Conservation (phyloP, 1,140 invertebrate species). For the Heliconius congener region DNA sequence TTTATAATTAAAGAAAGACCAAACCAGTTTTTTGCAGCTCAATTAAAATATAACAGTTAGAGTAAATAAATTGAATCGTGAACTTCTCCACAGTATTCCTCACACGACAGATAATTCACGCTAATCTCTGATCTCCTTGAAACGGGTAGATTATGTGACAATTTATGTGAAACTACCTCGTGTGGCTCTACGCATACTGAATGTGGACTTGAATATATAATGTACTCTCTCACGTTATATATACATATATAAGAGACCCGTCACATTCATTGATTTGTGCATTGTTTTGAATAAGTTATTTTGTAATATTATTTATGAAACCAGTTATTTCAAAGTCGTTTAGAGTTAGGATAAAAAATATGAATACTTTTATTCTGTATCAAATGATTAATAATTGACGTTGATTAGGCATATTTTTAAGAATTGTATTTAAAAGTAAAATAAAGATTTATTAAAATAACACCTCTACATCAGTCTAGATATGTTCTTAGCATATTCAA, state of each 20-base stretch:
- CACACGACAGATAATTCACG: slow-evolving; percentile 40
- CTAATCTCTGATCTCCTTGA: slow-evolving; percentile 37
- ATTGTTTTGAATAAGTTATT: neutral
- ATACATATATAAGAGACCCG: neutral
- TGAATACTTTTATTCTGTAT: no score
- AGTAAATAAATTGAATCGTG: slow-evolving; percentile 35
- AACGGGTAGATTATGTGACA: slow-evolving; percentile 39
- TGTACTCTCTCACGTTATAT: neutral
- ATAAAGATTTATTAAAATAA: no score
- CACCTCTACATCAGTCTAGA: no score
- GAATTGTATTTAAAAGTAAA: no score
- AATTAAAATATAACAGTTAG: neutral
- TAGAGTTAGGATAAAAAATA: no score
- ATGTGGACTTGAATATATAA: slow-evolving; percentile 24
- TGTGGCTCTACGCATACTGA: slow-evolving; percentile 35
- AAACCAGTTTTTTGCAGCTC: neutral
- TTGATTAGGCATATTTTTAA: no score
- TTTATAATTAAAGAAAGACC: neutral
- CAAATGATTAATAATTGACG: no score
- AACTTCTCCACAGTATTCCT: slow-evolving; percentile 34
- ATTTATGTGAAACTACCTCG: slow-evolving; percentile 40
- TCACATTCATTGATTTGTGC: neutral
- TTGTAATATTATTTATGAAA: no score
- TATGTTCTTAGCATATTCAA: no score
- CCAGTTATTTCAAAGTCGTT: no score